These are phyloP conservation scores for Aplochiton taeniatus DNA, from an alignment of 2,797 vertebrate species.

Conservation along the genomic window DNA sequence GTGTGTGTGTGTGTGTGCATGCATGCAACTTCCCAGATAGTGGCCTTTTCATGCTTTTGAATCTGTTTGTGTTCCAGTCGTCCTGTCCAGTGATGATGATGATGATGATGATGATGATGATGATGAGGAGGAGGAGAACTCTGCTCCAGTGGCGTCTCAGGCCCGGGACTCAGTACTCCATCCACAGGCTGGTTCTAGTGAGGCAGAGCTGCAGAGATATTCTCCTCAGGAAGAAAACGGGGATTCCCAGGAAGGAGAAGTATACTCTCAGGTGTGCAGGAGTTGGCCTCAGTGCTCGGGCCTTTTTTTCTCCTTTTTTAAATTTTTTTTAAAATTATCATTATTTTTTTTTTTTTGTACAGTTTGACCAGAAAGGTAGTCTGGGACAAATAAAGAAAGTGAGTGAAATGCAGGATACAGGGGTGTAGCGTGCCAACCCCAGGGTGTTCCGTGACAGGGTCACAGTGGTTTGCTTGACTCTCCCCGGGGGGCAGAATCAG, in stretches of 20 bases:
- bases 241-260: neutral
- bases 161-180: neutral
- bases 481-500: slow-evolving; percentile 1
- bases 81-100: slow-evolving; percentile 96
- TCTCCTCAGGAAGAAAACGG: slow-evolving; percentile 38
- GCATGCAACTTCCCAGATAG: neutral
- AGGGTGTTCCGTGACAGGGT: neutral
- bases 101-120: no score
- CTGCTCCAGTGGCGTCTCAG: neutral
- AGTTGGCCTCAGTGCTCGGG: neutral
- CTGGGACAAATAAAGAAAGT: no score
- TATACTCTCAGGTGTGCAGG: slow-evolving; percentile 46
- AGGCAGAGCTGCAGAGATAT: slow-evolving; percentile 21
- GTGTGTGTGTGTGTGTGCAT: neutral
- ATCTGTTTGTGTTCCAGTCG: slow-evolving; percentile 73
- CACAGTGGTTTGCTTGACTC: neutral
- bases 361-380: neutral
- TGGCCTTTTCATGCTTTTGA: neutral
- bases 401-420: neutral
- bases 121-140: slow-evolving; percentile 80
- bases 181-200: slow-evolving; percentile 39
- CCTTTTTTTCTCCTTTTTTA: no score
- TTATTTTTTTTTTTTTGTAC: no score
- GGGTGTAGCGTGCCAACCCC: slow-evolving; percentile 4
- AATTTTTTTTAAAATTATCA: no score